Evolutionary conservation across 23 tunicate species (phyloP).

Genomic region (Halocynthia aurantium): DNA sequence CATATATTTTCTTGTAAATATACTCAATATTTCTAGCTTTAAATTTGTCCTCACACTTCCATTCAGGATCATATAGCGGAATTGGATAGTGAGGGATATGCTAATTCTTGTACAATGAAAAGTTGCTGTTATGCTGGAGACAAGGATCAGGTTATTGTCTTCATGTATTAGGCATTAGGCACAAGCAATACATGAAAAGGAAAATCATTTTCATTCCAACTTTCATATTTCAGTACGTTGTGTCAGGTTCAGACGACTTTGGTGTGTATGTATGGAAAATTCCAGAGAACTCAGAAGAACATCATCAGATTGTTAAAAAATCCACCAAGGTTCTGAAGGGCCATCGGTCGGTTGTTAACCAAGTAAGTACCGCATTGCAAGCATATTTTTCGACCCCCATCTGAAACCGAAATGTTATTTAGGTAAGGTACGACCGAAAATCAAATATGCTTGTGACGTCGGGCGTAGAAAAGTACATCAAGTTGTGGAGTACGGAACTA

Average conservation of each 20-base stretch:
- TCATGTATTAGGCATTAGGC: neutral
- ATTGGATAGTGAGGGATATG: slow-evolving; percentile 37
- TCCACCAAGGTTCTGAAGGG: slow-evolving; percentile 45
- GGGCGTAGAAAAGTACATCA: slow-evolving; percentile 61
- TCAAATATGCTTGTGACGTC: slow-evolving; percentile 55
- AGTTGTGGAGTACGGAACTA: slow-evolving; percentile 48
- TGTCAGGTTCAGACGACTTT: slow-evolving; percentile 83
- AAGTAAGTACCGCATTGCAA: slow-evolving; percentile 24
- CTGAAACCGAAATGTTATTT: neutral
- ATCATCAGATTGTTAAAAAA: neutral
- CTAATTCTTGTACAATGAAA: slow-evolving; percentile 78
- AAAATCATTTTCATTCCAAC: neutral
- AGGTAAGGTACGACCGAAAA: slow-evolving; percentile 59
- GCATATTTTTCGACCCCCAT: no score
- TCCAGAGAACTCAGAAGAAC: slow-evolving; percentile 16
- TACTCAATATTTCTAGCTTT: no score
- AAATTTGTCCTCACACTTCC: neutral
- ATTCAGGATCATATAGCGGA: slow-evolving; percentile 30
- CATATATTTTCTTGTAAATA: neutral
- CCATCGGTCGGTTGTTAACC: slow-evolving; percentile 75
- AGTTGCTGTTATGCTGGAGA: slow-evolving; percentile 84
- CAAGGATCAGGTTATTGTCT: slow-evolving; percentile 58
- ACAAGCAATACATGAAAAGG: neutral
- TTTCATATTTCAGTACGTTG: slow-evolving; percentile 48
- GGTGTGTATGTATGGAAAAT: slow-evolving; percentile 72